Percentiles rank a stretch among this genome's conserved stretches.
Conservation (phyloP, 2,888 invertebrate genomes). For the Caenorhabditis japonica region DNA sequence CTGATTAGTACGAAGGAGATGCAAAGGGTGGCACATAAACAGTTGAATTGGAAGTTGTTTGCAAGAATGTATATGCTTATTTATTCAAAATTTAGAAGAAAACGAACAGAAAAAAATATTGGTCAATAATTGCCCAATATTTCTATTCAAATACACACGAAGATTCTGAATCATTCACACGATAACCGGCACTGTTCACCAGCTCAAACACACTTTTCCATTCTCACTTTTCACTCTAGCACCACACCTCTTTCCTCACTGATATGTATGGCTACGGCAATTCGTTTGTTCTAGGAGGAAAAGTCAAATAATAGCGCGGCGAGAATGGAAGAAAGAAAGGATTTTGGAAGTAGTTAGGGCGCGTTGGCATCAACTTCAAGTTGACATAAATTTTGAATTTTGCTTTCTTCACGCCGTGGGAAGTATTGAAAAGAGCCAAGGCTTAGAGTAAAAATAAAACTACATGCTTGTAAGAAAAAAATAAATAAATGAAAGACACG, state of each 20-base stretch:
- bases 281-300: constrained; percentile 17
- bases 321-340: too few relatives aligned
- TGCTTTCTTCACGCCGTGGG: too few relatives aligned
- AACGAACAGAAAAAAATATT: not conserved
- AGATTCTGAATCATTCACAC: constrained; percentile 53
- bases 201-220: constrained; percentile 35
- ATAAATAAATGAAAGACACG: too few relatives aligned
- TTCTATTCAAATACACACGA: constrained; percentile 37
- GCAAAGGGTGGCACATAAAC: constrained; percentile 1
- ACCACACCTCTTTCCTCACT: constrained; percentile 47
- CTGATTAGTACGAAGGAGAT: constrained; percentile 1
- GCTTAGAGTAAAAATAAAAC: too few relatives aligned
- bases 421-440: too few relatives aligned
- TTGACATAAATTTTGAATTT: too few relatives aligned
- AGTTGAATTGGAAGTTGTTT: not conserved
- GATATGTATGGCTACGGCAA: constrained; percentile 14
- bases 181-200: constrained; percentile 52
- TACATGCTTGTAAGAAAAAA: too few relatives aligned
- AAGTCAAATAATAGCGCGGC: constrained; percentile 7
- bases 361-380: too few relatives aligned
- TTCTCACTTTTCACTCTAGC: too few relatives aligned
- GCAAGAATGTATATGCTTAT: not conserved
- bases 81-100: not conserved
- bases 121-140: constrained; percentile 29
- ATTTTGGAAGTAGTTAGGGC: too few relatives aligned